Evolutionary conservation across 2,888 invertebrate genomes (phyloP).

Genomic region (Oeneis ivallda): DNA sequence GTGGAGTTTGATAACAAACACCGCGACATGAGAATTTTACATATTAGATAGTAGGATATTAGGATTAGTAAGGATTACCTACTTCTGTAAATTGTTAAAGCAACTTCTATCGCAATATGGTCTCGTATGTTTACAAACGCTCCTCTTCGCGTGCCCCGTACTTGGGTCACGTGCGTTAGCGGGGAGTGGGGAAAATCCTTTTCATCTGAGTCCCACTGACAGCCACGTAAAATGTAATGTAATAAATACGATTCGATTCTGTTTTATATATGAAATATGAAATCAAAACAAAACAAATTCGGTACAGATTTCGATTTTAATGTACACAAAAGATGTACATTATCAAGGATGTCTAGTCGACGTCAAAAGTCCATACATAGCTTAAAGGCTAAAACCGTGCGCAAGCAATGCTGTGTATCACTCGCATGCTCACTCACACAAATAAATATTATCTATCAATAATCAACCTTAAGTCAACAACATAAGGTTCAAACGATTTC

Average conservation of each 20-base stretch:
- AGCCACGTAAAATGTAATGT: slow-evolving; percentile 23
- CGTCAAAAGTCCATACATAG: no score
- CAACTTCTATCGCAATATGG: slow-evolving; percentile 6
- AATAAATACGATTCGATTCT: slow-evolving; percentile 15
- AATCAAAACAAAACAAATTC: not conserved
- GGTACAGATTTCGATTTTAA: not conserved
- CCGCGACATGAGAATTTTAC: no score
- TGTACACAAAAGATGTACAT: not conserved
- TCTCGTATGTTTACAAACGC: slow-evolving; percentile 50
- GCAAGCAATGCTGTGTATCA: no score
- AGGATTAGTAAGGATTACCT: no score
- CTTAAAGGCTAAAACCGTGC: no score
- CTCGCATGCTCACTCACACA: no score
- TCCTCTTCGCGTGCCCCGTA: slow-evolving; percentile 49
- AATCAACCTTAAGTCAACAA: no score
- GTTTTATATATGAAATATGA: slow-evolving; percentile 2
- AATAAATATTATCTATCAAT: no score
- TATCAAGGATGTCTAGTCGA: no score
- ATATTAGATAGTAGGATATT: no score
- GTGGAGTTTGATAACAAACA: no score
- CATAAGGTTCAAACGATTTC: no score
- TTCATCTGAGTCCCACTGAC: slow-evolving; percentile 47
- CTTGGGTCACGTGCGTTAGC: slow-evolving; percentile 63
- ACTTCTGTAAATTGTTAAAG: not conserved
- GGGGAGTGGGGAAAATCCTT: slow-evolving; percentile 59